phyloP scores from a whole-genome alignment of 2,888 invertebrate species.

The Hoplodrina ambigua region DNA sequence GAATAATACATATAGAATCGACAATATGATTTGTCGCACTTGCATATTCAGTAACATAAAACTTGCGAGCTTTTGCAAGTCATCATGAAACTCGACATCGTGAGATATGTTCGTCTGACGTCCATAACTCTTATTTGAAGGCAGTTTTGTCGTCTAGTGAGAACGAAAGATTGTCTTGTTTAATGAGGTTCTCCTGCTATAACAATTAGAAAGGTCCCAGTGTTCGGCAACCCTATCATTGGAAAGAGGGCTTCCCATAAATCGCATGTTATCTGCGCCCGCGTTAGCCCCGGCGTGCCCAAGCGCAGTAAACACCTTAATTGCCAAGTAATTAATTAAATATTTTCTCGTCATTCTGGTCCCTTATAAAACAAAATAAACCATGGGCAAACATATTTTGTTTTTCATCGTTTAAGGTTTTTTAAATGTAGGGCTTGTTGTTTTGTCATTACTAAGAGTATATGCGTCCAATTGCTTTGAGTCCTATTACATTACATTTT shows the following conservation, averaged over 20 bases:
- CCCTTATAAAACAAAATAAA: constrained; percentile 31
- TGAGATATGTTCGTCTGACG: constrained; percentile 3
- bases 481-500: not conserved
- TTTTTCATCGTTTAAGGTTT: constrained; percentile 3
- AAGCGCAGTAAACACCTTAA: constrained; percentile 60
- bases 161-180: not conserved
- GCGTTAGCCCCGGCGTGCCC: constrained; percentile 51
- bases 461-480: not conserved
- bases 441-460: not conserved
- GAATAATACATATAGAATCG: constrained; percentile 10
- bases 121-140: constrained; percentile 5
- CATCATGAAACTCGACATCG: constrained; percentile 16
- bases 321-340: constrained; percentile 61
- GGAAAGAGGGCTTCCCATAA: constrained; percentile 51
- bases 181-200: not conserved
- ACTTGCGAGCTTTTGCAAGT: constrained; percentile 14
- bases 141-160: not conserved
- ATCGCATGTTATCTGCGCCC: constrained; percentile 62
- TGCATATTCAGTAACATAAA: constrained; percentile 1
- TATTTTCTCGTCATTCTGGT: constrained; percentile 49
- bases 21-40: constrained; percentile 8
- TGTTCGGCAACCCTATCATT: constrained; percentile 37
- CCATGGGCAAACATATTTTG: constrained; percentile 7
- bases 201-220: not conserved
- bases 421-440: not conserved